Base-by-base conservation (phyloP, 2,888 invertebrate species). In the Pheosia gnoma region DNA sequence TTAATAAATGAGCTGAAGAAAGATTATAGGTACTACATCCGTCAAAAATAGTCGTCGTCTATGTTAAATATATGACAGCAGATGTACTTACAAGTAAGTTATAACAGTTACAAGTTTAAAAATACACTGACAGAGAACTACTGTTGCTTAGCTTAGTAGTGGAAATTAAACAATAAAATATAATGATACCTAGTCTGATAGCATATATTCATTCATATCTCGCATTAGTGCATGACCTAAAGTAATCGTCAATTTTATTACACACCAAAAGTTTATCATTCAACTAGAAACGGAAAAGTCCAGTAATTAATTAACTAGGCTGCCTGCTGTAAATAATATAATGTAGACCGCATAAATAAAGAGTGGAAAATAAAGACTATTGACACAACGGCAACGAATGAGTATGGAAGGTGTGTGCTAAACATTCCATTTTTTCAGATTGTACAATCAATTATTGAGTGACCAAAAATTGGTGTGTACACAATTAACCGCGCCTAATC, bases 401-500 rank as follows among this genome's bases (percentile, higher is more conserved):
- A 54, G 11, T 37, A 54, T 5, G 8, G 9, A 13, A 52, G 13
- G 11, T 5, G 4, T 37, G 10, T 37, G 10, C 37, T 25, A 1
- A 53, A 36, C 53, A 37, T 53, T 10, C 9, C 11, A 4, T 25
- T 37, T 53, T 53, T 36, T 53, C 36, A 4, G 55, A 39, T 38
- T 55, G 39, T 39, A 38, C 39, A 55, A 55, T 55, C 6, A 39
- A 13, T 59, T 55, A 62, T 58, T 62, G 57, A 59, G 51, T 47
- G 60, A 59, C 59, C 13, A 55, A 58, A 67, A 67, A 69, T 61
- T 61, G 59, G 55, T 65, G 71, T 66, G 60, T 58, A 55, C 60
- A 63, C 66, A 74, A 72, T 71, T 62, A 71, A 59, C 73, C 73
- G 55, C 72, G 67, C 73, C 69, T 61, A 67, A 61, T 66, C 61